Evolutionary conservation across 2,113 vertebrate genomes (phyloP).

Genomic region (Nerophis ophidion): DNA sequence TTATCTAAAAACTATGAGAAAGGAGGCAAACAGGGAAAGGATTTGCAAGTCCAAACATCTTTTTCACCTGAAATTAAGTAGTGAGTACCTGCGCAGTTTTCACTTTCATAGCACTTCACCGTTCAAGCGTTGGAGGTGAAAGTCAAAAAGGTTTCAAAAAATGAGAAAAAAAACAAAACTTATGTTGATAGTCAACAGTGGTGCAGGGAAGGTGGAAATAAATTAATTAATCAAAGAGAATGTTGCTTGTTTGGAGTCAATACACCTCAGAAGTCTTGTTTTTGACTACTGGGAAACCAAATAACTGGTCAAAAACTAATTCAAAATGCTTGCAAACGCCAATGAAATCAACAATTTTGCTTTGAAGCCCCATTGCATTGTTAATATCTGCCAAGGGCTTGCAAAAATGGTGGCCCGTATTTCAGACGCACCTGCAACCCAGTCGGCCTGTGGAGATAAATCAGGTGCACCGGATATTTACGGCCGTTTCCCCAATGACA

Average conservation of each 20-base stretch:
- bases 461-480: neutral
- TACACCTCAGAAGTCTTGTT: neutral
- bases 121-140: neutral
- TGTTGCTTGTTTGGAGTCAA: neutral
- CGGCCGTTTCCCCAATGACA: neutral
- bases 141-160: neutral
- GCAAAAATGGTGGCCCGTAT: neutral
- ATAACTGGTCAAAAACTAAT: neutral
- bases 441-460: conserved; percentile 1
- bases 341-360: neutral
- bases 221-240: neutral
- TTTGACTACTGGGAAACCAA: neutral
- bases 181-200: neutral
- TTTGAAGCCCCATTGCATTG: neutral
- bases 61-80: neutral
- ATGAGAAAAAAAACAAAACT: neutral
- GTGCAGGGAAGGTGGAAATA: neutral
- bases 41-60: neutral
- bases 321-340: neutral
- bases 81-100: neutral
- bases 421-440: conserved; percentile 5
- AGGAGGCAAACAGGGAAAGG: neutral
- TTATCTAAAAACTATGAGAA: neutral
- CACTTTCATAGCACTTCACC: neutral
- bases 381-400: neutral